These are phyloP conservation scores for Bugula neritina DNA, from an alignment of 2,888 invertebrate genomes.

Conservation along the genomic window DNA sequence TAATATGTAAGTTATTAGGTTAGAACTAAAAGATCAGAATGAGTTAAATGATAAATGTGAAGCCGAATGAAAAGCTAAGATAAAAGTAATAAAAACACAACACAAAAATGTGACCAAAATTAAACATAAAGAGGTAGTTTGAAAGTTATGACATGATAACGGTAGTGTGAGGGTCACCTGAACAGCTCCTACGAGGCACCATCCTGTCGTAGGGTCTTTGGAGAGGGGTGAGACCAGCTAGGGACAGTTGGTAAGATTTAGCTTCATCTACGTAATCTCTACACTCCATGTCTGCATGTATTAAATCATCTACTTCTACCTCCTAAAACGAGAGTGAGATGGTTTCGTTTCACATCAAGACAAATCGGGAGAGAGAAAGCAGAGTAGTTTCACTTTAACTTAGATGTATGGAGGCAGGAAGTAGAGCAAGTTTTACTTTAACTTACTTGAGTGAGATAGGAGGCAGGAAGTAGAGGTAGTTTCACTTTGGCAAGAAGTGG, in stretches of 20 bases:
- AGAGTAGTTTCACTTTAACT: background rate
- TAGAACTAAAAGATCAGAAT: too few relatives aligned
- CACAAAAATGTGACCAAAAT: too few relatives aligned
- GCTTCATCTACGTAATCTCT: slow-evolving; percentile 54
- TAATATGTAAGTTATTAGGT: too few relatives aligned
- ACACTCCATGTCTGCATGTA: slow-evolving; percentile 47
- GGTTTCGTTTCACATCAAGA: too few relatives aligned
- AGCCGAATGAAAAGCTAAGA: too few relatives aligned
- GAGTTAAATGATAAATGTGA: too few relatives aligned
- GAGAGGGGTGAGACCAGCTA: slow-evolving; percentile 43
- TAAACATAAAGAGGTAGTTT: too few relatives aligned
- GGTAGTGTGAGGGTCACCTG: too few relatives aligned
- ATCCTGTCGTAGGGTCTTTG: slow-evolving; percentile 42
- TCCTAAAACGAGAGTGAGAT: too few relatives aligned
- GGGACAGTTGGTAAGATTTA: slow-evolving; percentile 51
- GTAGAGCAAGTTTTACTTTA: slow-evolving; percentile 2
- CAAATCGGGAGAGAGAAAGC: too few relatives aligned
- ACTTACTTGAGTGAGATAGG: slow-evolving; percentile 39
- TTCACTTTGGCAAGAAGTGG: slow-evolving; percentile 47
- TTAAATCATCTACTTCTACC: slow-evolving; percentile 46
- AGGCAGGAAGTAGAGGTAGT: slow-evolving; percentile 49
- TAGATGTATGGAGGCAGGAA: background rate
- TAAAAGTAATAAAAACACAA: too few relatives aligned
- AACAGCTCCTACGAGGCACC: slow-evolving; percentile 53
- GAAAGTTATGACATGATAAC: too few relatives aligned